Evolutionary conservation across 2,797 vertebrate species (phyloP).

Genomic region (Gadopsis bispinosus): DNA sequence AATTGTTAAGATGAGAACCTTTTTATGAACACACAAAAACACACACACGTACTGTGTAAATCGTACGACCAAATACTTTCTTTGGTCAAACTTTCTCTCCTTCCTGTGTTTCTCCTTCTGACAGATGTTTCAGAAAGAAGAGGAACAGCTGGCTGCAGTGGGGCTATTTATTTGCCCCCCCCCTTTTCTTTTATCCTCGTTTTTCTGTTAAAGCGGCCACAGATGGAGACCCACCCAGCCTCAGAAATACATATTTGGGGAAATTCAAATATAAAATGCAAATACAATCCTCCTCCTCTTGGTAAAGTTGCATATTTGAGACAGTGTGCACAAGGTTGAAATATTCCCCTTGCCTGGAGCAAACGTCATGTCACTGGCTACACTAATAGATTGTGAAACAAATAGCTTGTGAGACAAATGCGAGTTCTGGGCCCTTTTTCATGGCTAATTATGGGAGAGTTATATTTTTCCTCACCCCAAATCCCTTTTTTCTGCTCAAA

Average conservation of each 20-base stretch:
- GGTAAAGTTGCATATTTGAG: neutral
- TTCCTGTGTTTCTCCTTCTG: conserved; percentile 23
- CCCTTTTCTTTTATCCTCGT: conserved; percentile 25
- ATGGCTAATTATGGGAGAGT: conserved; percentile 34
- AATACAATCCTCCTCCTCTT: conserved; percentile 6
- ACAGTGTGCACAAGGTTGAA: conserved; percentile 12
- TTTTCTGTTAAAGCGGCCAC: conserved; percentile 32
- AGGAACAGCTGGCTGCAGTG: conserved; percentile 75
- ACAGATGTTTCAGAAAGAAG: conserved; percentile 70
- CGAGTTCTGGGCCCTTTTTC: conserved; percentile 19
- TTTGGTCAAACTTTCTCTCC: neutral
- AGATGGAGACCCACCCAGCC: conserved; percentile 47
- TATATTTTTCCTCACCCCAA: conserved; percentile 15
- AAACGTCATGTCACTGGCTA: conserved; percentile 15
- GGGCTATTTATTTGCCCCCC: conserved; percentile 66
- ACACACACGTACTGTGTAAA: neutral
- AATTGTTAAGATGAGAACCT: neutral
- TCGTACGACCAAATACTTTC: neutral
- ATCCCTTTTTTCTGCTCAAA: conserved; percentile 37
- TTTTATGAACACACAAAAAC: no score
- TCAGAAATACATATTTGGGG: conserved; percentile 3
- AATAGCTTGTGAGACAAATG: conserved; percentile 46
- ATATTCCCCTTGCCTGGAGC: conserved; percentile 20
- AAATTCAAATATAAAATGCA: conserved; percentile 17
- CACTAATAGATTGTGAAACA: conserved; percentile 38